A percentile compares a stretch with the other conserved stretches of the same genome.
Conservation (phyloP, 2,113 vertebrate genomes). For the Phainopepla nitens region DNA sequence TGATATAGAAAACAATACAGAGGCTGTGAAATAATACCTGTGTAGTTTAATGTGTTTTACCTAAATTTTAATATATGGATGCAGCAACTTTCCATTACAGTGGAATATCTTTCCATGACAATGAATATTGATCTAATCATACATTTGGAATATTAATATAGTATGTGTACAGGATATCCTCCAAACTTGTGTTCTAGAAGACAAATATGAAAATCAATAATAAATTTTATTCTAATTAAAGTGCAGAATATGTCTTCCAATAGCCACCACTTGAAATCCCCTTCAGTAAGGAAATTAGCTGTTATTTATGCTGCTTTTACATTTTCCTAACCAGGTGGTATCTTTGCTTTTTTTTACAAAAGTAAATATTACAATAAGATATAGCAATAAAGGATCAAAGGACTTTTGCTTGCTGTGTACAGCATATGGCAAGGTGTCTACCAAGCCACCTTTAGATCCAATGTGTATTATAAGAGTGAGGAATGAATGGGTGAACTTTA, state of each 20-base stretch:
- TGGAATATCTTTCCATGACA: background rate
- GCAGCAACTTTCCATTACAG: background rate
- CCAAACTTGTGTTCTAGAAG: conserved; percentile 30
- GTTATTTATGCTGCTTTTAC: background rate
- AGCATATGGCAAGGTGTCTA: background rate
- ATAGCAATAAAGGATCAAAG: background rate
- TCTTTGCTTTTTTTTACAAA: background rate
- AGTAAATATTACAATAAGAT: background rate
- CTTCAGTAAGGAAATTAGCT: background rate
- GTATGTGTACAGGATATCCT: conserved; percentile 6
- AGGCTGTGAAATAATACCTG: background rate
- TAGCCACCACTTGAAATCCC: conserved; percentile 18
- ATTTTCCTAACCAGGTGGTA: background rate
- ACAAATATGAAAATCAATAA: conserved; percentile 63
- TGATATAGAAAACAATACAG: background rate
- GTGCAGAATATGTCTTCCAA: conserved; percentile 15
- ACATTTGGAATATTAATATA: conserved; percentile 11
- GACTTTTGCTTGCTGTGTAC: background rate
- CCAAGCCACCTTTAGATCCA: background rate
- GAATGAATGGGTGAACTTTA: background rate
- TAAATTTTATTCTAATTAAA: conserved; percentile 45
- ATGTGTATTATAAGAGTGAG: background rate
- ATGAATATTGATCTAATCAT: conserved; percentile 36
- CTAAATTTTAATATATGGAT: background rate
- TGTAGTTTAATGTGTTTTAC: background rate